phyloP scores from a whole-genome alignment of 1,140 invertebrate species.

The Leptinotarsa texana region DNA sequence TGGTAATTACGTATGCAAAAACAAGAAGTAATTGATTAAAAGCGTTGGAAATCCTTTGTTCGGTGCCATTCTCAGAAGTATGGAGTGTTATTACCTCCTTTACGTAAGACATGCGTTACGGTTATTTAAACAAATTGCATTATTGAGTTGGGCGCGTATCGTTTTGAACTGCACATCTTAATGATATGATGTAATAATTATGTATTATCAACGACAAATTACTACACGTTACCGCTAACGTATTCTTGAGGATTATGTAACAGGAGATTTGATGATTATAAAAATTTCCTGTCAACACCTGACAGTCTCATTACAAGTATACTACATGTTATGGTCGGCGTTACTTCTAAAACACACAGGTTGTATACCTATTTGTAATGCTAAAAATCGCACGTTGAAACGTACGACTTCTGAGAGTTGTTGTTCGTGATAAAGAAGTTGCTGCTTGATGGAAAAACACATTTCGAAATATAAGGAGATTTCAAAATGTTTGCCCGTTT shows the following conservation, averaged over 20 bases:
- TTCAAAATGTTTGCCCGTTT: no score
- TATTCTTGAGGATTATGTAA: neutral
- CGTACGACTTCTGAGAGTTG: no score
- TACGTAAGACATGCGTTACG: slow-evolving; percentile 11
- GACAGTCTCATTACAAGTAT: no score
- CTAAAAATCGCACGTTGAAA: no score
- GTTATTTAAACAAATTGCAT: neutral
- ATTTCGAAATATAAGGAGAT: no score
- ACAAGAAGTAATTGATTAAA: neutral
- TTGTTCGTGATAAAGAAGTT: no score
- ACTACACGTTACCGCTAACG: neutral
- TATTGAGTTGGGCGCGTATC: neutral
- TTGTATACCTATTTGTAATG: no score
- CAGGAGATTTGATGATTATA: neutral
- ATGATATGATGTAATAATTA: slow-evolving; percentile 3
- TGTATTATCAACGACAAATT: slow-evolving; percentile 2
- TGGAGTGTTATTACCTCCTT: neutral
- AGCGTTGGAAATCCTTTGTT: neutral
- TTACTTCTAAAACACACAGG: no score
- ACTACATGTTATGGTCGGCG: no score
- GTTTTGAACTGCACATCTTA: slow-evolving; percentile 3
- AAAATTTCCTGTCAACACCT: no score
- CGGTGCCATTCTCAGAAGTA: neutral
- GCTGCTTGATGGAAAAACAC: no score
- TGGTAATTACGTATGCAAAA: neutral